phyloP scores from a whole-genome alignment of 2,797 vertebrate genomes.

The Erpetoichthys calabaricus region DNA sequence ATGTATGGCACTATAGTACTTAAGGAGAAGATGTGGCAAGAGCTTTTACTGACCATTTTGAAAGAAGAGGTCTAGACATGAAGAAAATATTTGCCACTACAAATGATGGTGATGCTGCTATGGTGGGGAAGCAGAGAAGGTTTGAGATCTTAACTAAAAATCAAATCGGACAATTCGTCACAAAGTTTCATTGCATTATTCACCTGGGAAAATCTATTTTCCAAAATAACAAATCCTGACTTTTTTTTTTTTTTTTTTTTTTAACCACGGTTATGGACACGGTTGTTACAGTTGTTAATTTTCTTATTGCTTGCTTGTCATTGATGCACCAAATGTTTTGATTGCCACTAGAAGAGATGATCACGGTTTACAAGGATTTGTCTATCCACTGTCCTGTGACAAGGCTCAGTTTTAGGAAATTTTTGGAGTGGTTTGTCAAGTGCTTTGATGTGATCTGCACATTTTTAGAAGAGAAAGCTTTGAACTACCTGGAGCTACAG shows the following conservation, averaged over 20 bases:
- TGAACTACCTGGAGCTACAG: no score
- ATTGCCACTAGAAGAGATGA: no score
- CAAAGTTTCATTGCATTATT: not conserved
- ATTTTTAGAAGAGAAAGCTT: no score
- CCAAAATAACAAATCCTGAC: not conserved
- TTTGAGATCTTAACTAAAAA: not conserved
- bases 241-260: no score
- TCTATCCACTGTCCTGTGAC: not conserved
- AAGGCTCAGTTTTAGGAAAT: not conserved
- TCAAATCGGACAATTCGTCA: not conserved
- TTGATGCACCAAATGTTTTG: not conserved
- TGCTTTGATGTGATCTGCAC: no score
- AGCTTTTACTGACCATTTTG: not conserved
- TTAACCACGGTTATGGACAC: not conserved
- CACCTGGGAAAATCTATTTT: not conserved
- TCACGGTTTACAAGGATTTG: no score
- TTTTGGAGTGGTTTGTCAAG: not conserved
- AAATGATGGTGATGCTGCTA: not conserved
- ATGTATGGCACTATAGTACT: not conserved
- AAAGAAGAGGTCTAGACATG: not conserved
- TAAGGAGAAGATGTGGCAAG: not conserved
- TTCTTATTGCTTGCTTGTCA: not conserved
- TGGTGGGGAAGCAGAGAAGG: slow-evolving; percentile 1
- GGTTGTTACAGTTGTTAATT: not conserved
- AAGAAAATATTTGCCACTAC: not conserved